Base-by-base conservation (phyloP, 2,888 invertebrate genomes). In the Yponomeuta plumbellus region DNA sequence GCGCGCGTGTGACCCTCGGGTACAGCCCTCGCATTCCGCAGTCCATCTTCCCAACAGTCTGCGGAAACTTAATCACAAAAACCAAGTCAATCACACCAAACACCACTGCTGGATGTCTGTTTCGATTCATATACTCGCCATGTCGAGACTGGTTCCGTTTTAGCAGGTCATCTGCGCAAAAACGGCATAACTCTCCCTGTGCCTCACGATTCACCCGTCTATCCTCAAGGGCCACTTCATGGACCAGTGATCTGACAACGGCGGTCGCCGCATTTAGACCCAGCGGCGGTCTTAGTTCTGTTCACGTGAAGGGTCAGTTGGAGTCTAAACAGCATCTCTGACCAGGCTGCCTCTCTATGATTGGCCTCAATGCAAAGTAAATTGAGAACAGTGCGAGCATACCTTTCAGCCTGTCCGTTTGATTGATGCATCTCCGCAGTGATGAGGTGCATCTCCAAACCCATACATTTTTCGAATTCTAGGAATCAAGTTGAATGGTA, bases 401-500 rank as follows among this genome's bases (percentile, higher is more conserved):
- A 72, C 1, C 72, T 39, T 26, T 73, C 72, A 0, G 65, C 72
- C 20, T 73, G 72, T 0, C 71, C 72, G 21, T 73, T 71, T 0
- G 68, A 44, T 0, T 73, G 70, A 22, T 73, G 73, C 72, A 73
- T 73, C 13, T 71, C 71, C 0, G 72, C 70, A 2, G 71, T 71
- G 4, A 71, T 70, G n/a, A 66, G 57, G 22, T 73, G 71, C 0
- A 72, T 11, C 2, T 71, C 66, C 26, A 34, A 20, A 2, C 70
- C 68, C 2, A 68, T 20, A 11, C 56, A 62, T 1, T 11, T 23
- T 13, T 64, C 62, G 67, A 66, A 67, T 0, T 13, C 22, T 8
- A 21, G n/a, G 39, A 69, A 69, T 0, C 20, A 61, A 11, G 17
- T 11, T 5, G 34, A 17, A 34, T 67, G 64, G 22, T 67, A 69